Evolutionary conservation across 2,113 vertebrate species (phyloP), one percentile per base, ranked within the genome.

Genomic region (Herpailurus yagouaroundi): DNA sequence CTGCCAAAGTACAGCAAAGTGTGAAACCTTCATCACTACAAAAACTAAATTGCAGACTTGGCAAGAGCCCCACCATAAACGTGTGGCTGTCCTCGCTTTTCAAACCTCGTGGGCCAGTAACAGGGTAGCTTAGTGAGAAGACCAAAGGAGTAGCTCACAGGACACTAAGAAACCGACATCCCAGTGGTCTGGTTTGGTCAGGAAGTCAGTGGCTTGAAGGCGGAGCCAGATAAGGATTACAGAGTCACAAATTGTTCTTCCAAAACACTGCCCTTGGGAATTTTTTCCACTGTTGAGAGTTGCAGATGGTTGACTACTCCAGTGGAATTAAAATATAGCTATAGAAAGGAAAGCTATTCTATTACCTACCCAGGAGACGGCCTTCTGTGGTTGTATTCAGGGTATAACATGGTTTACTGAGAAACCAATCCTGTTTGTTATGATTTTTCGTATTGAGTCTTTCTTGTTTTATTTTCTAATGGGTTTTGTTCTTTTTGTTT

Each of bases 401-500:
- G 77, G 76, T 50, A 18, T 88, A 91, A 76, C n/a, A 52, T 81
- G 38, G 27, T 74, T 89, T 14, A 0, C 50, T 94, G 83, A 71
- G 66, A 19, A 0, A 38, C 94, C 94, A 64, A 33, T 96, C 83
- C 19, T 94, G 15, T 95, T 95, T 96, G 74, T 95, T 98, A 87
- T 94, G 87, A 97, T 91, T 92, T 98, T 98, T 93, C 60, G 0
- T 85, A 68, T 89, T 88, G 92, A 97, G 73, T 95, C 95, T 10
- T 95, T 97, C 96, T 98, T 84, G 97, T 95, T 96, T 97, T 98
- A 84, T 98, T 92, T 98, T 97, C 95, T 97, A 97, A 97, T 98
- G 98, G 96, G 86, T 96, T 97, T 96, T 98, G 97, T 97, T 96
- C 97, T 98, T 97, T 97, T 86, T 98, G 82, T 98, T 98, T 97